These are phyloP conservation scores for Chionoecetes opilio DNA, from an alignment of 1,140 invertebrate species.

Conservation along the genomic window DNA sequence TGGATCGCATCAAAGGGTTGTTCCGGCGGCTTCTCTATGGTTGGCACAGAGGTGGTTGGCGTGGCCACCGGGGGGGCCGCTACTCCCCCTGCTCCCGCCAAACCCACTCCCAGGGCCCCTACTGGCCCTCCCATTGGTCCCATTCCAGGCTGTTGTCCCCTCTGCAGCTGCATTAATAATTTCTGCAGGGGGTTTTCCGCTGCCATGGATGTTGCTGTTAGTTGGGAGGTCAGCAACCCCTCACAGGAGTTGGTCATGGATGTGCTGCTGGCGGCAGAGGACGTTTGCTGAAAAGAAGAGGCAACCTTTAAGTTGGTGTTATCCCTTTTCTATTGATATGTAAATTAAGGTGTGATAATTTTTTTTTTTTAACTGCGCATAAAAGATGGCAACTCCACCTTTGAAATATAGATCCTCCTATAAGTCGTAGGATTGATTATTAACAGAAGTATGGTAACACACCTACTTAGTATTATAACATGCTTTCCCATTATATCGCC, in stretches of 20 bases:
- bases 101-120: conserved; percentile 18
- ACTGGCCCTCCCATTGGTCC: conserved; percentile 52
- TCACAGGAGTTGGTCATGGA: conserved; percentile 58
- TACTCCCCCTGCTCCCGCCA: background rate
- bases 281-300: conserved; percentile 63
- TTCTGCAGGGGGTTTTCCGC: conserved; percentile 79
- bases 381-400: background rate
- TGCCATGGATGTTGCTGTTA: conserved; percentile 71
- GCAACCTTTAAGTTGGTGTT: too few species aligned
- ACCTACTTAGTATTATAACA: too few species aligned
- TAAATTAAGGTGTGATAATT: background rate
- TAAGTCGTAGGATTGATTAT: background rate
- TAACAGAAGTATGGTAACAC: too few species aligned
- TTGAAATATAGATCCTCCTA: background rate
- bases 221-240: conserved; percentile 61
- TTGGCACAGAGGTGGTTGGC: conserved; percentile 32
- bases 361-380: background rate
- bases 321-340: background rate
- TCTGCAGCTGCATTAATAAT: conserved; percentile 76
- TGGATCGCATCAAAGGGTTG: conserved; percentile 81
- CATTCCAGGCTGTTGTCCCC: conserved; percentile 74
- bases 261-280: conserved; percentile 64
- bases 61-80: conserved; percentile 34
- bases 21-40: conserved; percentile 60
- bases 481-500: too few species aligned